Evolutionary conservation across 2,888 invertebrate genomes (phyloP), one percentile per base, ranked within the genome.

Genomic region (Tethea ocularis): DNA sequence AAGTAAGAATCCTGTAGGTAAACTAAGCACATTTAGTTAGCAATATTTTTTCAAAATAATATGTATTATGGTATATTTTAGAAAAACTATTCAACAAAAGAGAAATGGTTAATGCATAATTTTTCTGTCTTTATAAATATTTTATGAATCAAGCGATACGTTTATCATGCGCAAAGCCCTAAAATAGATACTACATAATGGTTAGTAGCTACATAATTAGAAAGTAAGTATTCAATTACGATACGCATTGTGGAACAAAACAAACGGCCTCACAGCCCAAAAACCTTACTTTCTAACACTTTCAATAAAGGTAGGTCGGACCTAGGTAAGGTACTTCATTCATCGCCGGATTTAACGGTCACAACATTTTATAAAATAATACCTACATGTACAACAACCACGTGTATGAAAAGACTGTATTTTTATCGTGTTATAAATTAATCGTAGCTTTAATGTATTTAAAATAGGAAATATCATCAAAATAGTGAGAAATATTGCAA

Each of bases 201-300:
- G n/a, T 38, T 17, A 2, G 46, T 20, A n/a, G n/a, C n/a, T n/a
- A 46, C 17, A 20, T 46, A 17, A 46, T 20, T 46, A 46, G 46
- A 46, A 46, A 46, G 41, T 41, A n/a, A 17, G 46, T n/a, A 46
- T 46, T 46, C 20, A 46, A 46, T 46, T 20, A 46, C 20, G 46
- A 46, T 46, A 20, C 46, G 17, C 10, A 20, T 46, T 20, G 46
- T 46, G n/a, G n/a, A n/a, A n/a, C n/a, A 4, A 7, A 46, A 10
- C 13, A 33, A 33, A 33, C 33, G 33, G 13, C 2, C 13, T n/a
- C 46, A 20, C 46, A 46, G 20, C 20, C 8, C 20, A 46, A 20
- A 10, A 33, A 33, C 13, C 11, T 33, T 13, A 7, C 13, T 33
- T 33, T 33, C 6, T 13, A 33, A 7, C 29, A 33, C 46, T 46